Evolutionary conservation across 2,888 invertebrate genomes (phyloP), one percentile per base, ranked within the genome.

Genomic region (Dryococelus australis): DNA sequence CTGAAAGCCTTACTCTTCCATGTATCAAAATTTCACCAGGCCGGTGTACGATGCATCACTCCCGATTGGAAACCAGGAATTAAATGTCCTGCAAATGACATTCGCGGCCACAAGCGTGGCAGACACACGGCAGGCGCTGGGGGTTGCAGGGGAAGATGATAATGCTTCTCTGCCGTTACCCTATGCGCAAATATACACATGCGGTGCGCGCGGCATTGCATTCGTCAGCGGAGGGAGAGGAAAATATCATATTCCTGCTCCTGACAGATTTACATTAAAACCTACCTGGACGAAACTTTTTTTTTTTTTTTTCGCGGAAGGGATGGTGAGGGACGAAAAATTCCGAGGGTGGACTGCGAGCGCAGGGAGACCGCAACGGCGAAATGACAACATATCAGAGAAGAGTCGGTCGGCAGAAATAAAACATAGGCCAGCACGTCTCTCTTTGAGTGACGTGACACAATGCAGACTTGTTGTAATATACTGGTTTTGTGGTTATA

Each of bases 241-340:
- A 35, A 35, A 83, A 83, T 87, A 88, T 87, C 88, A 87, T 85
- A 85, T 65, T 43, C 86, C 88, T 88, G 88, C 80, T 87, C 85
- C 79, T 88, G 88, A 88, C 88, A 88, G 88, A 51, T 86, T 51
- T 65, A 80, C 85, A 86, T 88, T 86, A 83, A 83, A 35, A 83
- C 24, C 83, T 83, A 28, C 43, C 83, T 83, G 65, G 65, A 65
- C 65, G 65, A 65, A 24, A 16, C 24, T 3, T n/a, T 24, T 65
- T 65, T 65, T 4, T 65, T 65, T 20, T 24, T 65, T 16, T 24
- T 5, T 9, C 2, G 65, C 2, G 65, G 16, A 65, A 24, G 16
- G 47, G 16, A 47, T 47, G 47, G 47, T 13, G 47, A 65, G 65
- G 65, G 65, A 16, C 13, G 16, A 65, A 65, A 65, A 65, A 24